A percentile compares a stretch with the other conserved stretches of the same genome.
Conservation (phyloP, 2,888 invertebrate genomes). For the Chrysina gloriosa region DNA sequence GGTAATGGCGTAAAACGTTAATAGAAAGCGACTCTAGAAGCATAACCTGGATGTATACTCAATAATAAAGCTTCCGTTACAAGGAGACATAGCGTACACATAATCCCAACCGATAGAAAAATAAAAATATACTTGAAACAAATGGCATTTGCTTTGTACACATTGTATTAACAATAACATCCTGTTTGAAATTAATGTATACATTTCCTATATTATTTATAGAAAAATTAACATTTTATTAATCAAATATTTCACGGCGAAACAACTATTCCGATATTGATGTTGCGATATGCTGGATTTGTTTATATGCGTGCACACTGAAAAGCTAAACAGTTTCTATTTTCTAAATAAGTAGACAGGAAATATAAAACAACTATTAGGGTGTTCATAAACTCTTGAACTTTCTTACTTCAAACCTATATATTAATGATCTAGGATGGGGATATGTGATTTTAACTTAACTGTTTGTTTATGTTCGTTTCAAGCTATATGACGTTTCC, state of each 20-base stretch:
- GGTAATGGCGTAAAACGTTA: too few species aligned
- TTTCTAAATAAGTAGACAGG: slow-evolving; percentile 36
- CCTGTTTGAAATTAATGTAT: slow-evolving; percentile 36
- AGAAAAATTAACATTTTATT: slow-evolving; percentile 36
- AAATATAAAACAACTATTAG: slow-evolving; percentile 36
- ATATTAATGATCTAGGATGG: slow-evolving; percentile 32
- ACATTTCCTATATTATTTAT: slow-evolving; percentile 36
- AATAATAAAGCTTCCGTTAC: background rate
- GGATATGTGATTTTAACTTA: slow-evolving; percentile 25
- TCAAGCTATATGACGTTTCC: slow-evolving; percentile 26
- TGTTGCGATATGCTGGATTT: slow-evolving; percentile 28
- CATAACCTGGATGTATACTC: background rate
- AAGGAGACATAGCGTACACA: background rate
- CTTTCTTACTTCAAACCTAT: slow-evolving; percentile 30
- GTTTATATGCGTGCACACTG: slow-evolving; percentile 32
- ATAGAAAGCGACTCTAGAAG: background rate
- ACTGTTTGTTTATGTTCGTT: slow-evolving; percentile 30
- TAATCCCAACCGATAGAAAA: slow-evolving; percentile 11
- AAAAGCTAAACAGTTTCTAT: slow-evolving; percentile 34
- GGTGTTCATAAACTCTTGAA: slow-evolving; percentile 34
- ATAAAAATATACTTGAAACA: slow-evolving; percentile 34
- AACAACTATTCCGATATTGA: slow-evolving; percentile 30
- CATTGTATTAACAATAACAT: slow-evolving; percentile 33
- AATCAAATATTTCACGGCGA: slow-evolving; percentile 30
- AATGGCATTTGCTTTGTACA: slow-evolving; percentile 36